phyloP scores from a whole-genome alignment of 2,113 vertebrate genomes.

The Entosphenus tridentatus region DNA sequence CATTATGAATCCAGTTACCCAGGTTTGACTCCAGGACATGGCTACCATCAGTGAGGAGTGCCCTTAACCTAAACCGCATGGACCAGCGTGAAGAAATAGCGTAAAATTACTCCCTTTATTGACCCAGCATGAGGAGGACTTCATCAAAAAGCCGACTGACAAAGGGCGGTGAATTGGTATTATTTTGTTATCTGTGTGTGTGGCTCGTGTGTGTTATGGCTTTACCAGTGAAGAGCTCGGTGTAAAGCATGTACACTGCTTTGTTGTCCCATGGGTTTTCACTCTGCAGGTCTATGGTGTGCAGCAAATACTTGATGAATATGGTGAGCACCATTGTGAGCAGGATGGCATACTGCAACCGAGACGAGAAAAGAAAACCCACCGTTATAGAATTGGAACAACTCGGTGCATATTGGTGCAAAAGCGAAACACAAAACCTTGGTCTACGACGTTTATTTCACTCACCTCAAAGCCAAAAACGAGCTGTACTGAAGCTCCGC shows the following conservation, averaged over 20 bases:
- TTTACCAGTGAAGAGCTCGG: conserved; percentile 73
- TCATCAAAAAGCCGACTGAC: too few species aligned
- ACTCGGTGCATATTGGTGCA: neutral
- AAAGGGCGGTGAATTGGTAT: too few species aligned
- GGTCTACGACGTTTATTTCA: neutral
- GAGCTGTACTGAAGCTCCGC: conserved; percentile 78
- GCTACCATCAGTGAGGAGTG: too few species aligned
- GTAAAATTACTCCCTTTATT: too few species aligned
- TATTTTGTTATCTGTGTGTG: too few species aligned
- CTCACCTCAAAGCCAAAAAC: conserved; percentile 85
- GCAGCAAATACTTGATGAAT: conserved; percentile 78
- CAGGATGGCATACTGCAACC: conserved; percentile 61
- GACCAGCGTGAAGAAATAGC: too few species aligned
- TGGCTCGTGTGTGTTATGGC: too few species aligned
- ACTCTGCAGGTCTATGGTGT: conserved; percentile 67
- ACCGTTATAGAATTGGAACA: neutral
- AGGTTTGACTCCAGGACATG: too few species aligned
- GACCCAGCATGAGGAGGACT: too few species aligned
- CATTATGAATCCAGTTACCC: too few species aligned
- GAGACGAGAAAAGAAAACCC: neutral
- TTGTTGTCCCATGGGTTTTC: conserved; percentile 98
- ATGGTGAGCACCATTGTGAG: conserved; percentile 83
- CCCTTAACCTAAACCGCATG: too few species aligned
- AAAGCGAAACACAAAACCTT: neutral
- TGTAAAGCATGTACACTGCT: conserved; percentile 91